Conservation (phyloP, 2,888 invertebrate species). For the Eupithecia subumbrata region DNA sequence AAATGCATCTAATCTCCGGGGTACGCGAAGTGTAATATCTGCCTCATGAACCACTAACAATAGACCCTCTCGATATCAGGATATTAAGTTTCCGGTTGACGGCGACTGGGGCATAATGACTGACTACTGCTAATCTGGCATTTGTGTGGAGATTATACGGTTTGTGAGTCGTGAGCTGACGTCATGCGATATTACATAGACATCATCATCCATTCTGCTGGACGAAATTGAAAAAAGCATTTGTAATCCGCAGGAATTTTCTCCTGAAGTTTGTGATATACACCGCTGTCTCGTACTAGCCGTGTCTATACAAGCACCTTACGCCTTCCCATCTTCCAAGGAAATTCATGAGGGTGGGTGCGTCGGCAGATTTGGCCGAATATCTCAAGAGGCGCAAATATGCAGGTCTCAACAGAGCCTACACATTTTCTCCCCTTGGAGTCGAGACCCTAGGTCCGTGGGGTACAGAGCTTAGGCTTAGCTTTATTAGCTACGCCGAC, state of each 20-base stretch:
- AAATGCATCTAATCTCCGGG: slow-evolving; percentile 41
- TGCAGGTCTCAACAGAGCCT: too few species aligned
- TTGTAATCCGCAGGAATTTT: background rate
- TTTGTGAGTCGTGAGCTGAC: slow-evolving; percentile 3
- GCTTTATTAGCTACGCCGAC: too few species aligned
- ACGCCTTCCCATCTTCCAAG: too few species aligned
- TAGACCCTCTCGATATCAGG: slow-evolving; percentile 70
- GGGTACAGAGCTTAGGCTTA: too few species aligned
- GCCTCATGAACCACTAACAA: slow-evolving; percentile 57
- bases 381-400: too few species aligned
- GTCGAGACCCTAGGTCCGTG: too few species aligned
- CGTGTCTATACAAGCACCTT: too few species aligned
- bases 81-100: slow-evolving; percentile 75
- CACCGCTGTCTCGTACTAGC: too few species aligned
- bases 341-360: too few species aligned
- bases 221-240: background rate
- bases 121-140: slow-evolving; percentile 47
- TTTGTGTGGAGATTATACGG: slow-evolving; percentile 26
- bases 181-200: background rate
- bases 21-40: slow-evolving; percentile 53
- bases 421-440: too few species aligned
- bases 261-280: too few species aligned
- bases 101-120: slow-evolving; percentile 48
- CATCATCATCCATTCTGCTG: background rate
- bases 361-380: too few species aligned